Percentiles rank a stretch among this genome's conserved stretches.
phyloP scores from a whole-genome alignment of 2,888 invertebrate genomes.

The Masnerella sp. region DNA sequence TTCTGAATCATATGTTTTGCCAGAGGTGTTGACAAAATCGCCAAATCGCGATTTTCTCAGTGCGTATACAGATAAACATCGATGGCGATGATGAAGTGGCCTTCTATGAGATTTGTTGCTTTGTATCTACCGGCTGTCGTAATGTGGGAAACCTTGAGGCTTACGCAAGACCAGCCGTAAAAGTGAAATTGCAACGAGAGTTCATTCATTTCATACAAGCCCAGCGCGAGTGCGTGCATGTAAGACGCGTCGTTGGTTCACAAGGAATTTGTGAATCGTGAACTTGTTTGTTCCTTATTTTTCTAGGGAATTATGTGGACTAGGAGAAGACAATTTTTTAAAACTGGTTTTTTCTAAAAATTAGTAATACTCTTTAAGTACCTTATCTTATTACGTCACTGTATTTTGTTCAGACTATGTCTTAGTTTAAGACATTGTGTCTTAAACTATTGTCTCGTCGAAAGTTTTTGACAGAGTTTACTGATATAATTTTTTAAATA shows the following conservation, averaged over 20 bases:
- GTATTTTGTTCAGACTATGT: too few species aligned
- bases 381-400: too few species aligned
- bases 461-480: too few species aligned
- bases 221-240: conserved; percentile 48
- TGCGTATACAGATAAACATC: conserved; percentile 45
- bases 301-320: conserved; percentile 34
- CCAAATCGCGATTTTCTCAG: conserved; percentile 29
- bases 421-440: too few species aligned
- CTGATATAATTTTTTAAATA: too few species aligned
- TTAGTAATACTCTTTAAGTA: too few species aligned
- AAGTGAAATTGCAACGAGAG: conserved; percentile 75
- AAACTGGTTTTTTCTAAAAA: too few species aligned
- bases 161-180: conserved; percentile 71
- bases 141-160: conserved; percentile 76
- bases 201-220: conserved; percentile 69
- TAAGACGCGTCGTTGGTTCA: conserved; percentile 36
- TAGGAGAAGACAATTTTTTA: conserved; percentile 49
- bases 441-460: too few species aligned
- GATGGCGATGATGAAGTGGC: conserved; percentile 54
- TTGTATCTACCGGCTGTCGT: conserved; percentile 73
- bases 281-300: conserved; percentile 56
- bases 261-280: conserved; percentile 53
- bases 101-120: conserved; percentile 58
- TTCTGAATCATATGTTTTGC: too few species aligned
- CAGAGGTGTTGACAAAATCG: too few species aligned